Conservation (phyloP, 2,888 invertebrate genomes). For the Archips crataeganus region DNA sequence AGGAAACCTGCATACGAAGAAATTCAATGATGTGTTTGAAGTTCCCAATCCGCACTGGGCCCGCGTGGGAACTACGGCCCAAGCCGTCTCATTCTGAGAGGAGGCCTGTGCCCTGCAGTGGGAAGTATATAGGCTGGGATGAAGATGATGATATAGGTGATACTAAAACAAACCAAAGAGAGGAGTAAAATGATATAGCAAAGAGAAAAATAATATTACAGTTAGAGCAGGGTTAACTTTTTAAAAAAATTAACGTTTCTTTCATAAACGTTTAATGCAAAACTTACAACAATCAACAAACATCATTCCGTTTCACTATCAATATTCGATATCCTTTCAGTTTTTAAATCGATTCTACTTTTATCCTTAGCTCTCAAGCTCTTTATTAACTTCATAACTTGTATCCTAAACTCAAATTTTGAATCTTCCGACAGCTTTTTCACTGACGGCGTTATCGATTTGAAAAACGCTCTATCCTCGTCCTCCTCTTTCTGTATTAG, state of each 20-base stretch:
- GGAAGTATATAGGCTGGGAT: too few relatives aligned
- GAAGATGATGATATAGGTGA: too few relatives aligned
- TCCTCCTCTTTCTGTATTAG: constrained; percentile 71
- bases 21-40: too few relatives aligned
- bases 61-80: too few relatives aligned
- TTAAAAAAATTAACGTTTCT: not conserved
- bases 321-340: constrained; percentile 9
- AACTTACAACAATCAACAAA: constrained; percentile 8
- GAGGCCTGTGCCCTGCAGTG: too few relatives aligned
- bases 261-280: not conserved
- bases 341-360: constrained; percentile 21
- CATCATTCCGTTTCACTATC: constrained; percentile 36
- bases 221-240: too few relatives aligned
- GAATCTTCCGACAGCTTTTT: constrained; percentile 61
- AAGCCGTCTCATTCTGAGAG: too few relatives aligned
- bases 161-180: too few relatives aligned
- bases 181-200: too few relatives aligned
- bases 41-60: too few relatives aligned
- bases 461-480: constrained; percentile 72
- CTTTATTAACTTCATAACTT: constrained; percentile 66
- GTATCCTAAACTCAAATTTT: constrained; percentile 68
- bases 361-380: constrained; percentile 55
- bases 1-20: too few relatives aligned
- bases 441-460: constrained; percentile 67
- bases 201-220: not conserved